Conservation (phyloP, 2,797 vertebrate species). For the Ibycter americanus region DNA sequence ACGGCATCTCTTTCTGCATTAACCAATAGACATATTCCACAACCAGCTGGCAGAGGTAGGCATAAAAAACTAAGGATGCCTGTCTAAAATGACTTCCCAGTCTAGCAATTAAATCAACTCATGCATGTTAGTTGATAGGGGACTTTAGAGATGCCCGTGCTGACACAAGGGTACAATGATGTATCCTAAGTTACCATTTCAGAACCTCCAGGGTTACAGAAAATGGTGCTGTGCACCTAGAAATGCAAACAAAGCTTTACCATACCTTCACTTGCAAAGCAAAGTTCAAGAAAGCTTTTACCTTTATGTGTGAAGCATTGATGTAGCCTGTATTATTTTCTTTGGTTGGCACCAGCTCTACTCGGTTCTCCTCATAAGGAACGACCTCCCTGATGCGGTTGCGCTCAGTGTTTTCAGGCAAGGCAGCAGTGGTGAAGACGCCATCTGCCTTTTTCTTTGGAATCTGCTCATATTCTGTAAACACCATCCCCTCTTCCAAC, state of each 20-base stretch:
- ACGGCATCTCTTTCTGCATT: not conserved
- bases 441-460: constrained; percentile 89
- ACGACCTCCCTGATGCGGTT: constrained; percentile 92
- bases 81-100: not conserved
- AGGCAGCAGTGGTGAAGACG: constrained; percentile 83
- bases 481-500: constrained; percentile 92
- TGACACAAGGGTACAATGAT: not conserved
- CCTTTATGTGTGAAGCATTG: constrained; percentile 97
- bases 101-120: not conserved
- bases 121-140: not conserved
- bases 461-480: constrained; percentile 94
- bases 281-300: constrained; percentile 49
- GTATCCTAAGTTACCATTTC: not conserved
- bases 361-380: constrained; percentile 93
- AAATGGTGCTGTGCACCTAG: not conserved
- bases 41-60: not conserved
- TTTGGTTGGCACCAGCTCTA: constrained; percentile 95
- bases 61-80: not conserved
- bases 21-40: not conserved
- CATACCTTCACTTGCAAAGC: not conserved
- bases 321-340: constrained; percentile 97
- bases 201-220: not conserved
- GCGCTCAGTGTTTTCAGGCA: constrained; percentile 90
- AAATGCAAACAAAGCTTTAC: not conserved
- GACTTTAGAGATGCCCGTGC: not conserved